phyloP scores from a whole-genome alignment of 2,888 invertebrate genomes.

The Zelleria hepariella region DNA sequence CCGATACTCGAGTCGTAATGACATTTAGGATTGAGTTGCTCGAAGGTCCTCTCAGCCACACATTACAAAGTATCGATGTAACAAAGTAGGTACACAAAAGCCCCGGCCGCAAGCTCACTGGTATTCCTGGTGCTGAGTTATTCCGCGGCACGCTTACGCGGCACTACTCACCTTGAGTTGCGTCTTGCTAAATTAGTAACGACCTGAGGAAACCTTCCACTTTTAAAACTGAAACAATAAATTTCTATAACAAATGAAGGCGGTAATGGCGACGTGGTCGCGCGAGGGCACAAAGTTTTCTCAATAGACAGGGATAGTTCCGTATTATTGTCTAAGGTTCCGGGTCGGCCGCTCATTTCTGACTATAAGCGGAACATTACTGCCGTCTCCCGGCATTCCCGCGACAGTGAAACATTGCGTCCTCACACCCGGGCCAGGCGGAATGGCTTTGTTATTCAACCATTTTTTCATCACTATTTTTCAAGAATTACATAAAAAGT shows the following conservation, averaged over 20 bases:
- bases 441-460: constrained; percentile 17
- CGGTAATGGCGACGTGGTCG: background rate
- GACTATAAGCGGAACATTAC: constrained; percentile 4
- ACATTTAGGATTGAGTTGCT: background rate
- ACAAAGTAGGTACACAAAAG: constrained; percentile 39
- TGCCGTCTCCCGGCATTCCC: background rate
- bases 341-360: constrained; percentile 1
- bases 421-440: constrained; percentile 9
- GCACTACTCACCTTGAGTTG: background rate
- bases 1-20: background rate
- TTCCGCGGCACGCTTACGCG: constrained; percentile 47
- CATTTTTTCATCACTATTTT: background rate
- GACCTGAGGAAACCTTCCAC: background rate
- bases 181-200: constrained; percentile 2
- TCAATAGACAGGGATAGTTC: constrained; percentile 3
- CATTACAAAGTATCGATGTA: background rate
- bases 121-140: constrained; percentile 47
- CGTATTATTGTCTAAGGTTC: constrained; percentile 3
- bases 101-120: constrained; percentile 37
- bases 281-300: background rate
- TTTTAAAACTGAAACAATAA: background rate
- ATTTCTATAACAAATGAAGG: background rate
- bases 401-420: constrained; percentile 5
- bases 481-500: background rate
- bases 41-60: background rate